Evolutionary conservation across 2,797 vertebrate species (phyloP).

Genomic region (Scyliorhinus canicula): DNA sequence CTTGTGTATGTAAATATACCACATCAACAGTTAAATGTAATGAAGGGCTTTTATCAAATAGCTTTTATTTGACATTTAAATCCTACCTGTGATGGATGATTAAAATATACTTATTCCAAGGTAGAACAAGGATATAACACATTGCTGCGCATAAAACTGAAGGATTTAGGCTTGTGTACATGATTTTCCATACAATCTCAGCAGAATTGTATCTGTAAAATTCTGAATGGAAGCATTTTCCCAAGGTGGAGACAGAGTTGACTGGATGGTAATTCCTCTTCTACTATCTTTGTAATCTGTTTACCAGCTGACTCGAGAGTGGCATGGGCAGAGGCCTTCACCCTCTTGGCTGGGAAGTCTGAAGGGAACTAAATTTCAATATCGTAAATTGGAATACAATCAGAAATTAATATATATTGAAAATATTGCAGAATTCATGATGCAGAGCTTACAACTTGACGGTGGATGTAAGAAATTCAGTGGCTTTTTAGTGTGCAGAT

Average conservation of each 20-base stretch:
- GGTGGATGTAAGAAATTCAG: not conserved
- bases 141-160: not conserved
- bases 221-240: not conserved
- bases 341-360: not conserved
- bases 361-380: not conserved
- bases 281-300: not conserved
- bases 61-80: not conserved
- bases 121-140: not conserved
- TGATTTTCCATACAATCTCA: not conserved
- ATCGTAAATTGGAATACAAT: not conserved
- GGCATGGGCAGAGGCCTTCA: not conserved
- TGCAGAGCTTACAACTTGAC: not conserved
- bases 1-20: not conserved
- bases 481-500: not conserved
- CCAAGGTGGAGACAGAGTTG: not conserved
- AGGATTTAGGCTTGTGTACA: conserved; percentile 9
- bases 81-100: not conserved
- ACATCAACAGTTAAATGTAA: not conserved
- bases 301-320: not conserved
- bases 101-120: not conserved
- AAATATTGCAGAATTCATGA: not conserved
- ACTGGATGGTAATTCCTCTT: not conserved
- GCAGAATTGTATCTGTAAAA: not conserved
- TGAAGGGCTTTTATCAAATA: not conserved
- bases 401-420: not conserved